Conservation (phyloP, 2,797 vertebrate genomes). For the Natrix natrix region DNA sequence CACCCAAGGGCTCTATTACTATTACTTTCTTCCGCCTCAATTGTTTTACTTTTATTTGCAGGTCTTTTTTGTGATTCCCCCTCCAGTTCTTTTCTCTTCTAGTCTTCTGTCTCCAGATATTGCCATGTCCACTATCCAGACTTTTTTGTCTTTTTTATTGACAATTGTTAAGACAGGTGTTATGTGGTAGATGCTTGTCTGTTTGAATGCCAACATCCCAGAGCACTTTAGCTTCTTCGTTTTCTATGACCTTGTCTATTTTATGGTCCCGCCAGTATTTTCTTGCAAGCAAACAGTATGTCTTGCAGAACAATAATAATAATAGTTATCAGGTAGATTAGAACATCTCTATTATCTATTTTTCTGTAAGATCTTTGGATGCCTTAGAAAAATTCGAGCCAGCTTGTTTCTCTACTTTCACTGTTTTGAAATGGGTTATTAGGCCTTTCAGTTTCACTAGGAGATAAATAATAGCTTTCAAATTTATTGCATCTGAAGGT, state of each 20-base stretch:
- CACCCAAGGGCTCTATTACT: background rate
- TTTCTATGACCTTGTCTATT: background rate
- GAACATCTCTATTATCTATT: background rate
- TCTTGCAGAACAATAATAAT: background rate
- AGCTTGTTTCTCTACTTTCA: background rate
- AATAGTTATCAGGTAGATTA: background rate
- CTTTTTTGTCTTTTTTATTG: background rate
- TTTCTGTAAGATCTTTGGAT: background rate
- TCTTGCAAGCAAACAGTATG: background rate
- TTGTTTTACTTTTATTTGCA: no score
- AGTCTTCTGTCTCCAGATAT: background rate
- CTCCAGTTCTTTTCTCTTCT: background rate
- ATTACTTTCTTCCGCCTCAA: background rate
- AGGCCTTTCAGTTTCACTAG: slow-evolving; percentile 33
- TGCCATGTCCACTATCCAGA: background rate
- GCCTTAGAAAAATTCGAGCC: background rate
- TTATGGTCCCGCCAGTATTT: background rate
- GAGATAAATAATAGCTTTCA: slow-evolving; percentile 53
- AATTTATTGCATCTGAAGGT: slow-evolving; percentile 57
- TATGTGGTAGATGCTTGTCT: background rate
- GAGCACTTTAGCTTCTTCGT: background rate
- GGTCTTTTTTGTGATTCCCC: no score
- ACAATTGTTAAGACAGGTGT: background rate
- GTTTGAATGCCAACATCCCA: background rate
- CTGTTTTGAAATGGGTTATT: slow-evolving; percentile 51